Percentiles rank a stretch among this genome's conserved stretches.
Conservation (phyloP, 2,888 invertebrate genomes). For the Agriopis marginaria region DNA sequence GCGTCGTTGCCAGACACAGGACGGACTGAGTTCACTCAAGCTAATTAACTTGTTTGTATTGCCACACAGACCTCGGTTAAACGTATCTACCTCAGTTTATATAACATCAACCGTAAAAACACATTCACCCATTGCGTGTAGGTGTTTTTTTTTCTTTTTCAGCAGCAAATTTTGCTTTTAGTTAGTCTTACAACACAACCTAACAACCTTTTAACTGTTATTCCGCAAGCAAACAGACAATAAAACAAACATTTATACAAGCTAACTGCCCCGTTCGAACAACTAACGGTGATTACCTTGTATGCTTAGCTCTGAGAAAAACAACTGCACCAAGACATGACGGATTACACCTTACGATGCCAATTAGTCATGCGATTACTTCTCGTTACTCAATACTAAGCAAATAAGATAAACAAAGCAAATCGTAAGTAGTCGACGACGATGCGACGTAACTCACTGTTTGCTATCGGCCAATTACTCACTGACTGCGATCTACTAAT, state of each 20-base stretch:
- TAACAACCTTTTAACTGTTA: background rate
- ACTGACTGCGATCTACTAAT: slow-evolving; percentile 12
- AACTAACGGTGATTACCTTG: slow-evolving; percentile 45
- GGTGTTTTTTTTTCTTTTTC: no score
- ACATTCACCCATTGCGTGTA: no score
- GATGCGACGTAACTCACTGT: slow-evolving; percentile 62
- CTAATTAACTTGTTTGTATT: no score
- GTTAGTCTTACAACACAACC: no score
- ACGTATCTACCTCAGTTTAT: no score
- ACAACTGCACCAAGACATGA: slow-evolving; percentile 57
- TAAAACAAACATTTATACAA: slow-evolving; percentile 12
- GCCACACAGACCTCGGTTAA: no score
- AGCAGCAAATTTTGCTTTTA: no score
- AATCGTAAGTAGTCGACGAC: slow-evolving; percentile 66
- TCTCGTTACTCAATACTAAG: slow-evolving; percentile 71
- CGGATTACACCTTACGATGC: slow-evolving; percentile 62
- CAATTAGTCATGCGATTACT: slow-evolving; percentile 75
- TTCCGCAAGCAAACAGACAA: slow-evolving; percentile 9
- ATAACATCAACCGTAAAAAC: no score
- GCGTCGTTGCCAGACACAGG: no score
- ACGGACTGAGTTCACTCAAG: no score
- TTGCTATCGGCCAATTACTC: slow-evolving; percentile 56
- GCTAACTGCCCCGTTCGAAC: slow-evolving; percentile 16
- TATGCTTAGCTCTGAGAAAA: slow-evolving; percentile 49
- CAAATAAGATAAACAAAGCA: slow-evolving; percentile 52